Evolutionary conservation across 2,888 invertebrate genomes (phyloP).

Genomic region (Rapana venosa): DNA sequence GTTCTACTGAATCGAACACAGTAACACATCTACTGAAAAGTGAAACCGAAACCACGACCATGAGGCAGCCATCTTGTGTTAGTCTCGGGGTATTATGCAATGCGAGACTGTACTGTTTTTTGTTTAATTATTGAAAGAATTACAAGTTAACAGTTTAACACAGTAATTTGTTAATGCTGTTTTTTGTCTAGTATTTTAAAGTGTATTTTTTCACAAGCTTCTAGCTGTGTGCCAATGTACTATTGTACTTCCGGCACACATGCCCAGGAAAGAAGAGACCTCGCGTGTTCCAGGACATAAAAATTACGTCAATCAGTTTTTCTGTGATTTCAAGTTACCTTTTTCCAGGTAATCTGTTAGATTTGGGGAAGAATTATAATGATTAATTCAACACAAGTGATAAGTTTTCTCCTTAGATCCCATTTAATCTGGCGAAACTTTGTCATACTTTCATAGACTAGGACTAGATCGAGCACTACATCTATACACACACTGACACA

Average conservation of each 20-base stretch:
- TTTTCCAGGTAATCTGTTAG: background rate
- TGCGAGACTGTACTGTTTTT: background rate
- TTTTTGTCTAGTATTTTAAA: background rate
- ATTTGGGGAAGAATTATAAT: background rate
- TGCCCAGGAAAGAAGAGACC: background rate
- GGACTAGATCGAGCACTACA: background rate
- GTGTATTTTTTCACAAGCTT: slow-evolving; percentile 2
- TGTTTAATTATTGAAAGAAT: background rate
- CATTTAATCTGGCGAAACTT: background rate
- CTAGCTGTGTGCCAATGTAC: background rate
- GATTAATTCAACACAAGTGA: slow-evolving; percentile 12
- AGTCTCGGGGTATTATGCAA: background rate
- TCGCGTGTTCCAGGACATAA: background rate
- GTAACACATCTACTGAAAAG: background rate
- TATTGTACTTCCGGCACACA: slow-evolving; percentile 13
- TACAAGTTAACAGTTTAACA: background rate
- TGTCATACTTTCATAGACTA: background rate
- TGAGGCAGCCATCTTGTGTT: background rate
- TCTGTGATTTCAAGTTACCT: background rate
- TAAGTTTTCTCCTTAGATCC: background rate
- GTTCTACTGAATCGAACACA: background rate
- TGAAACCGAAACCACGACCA: background rate
- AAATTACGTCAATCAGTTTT: background rate
- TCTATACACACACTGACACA: background rate
- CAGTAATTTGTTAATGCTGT: background rate